These are phyloP conservation scores for Drosophila greeni DNA, from an alignment of 2,888 invertebrate genomes.

Conservation along the genomic window DNA sequence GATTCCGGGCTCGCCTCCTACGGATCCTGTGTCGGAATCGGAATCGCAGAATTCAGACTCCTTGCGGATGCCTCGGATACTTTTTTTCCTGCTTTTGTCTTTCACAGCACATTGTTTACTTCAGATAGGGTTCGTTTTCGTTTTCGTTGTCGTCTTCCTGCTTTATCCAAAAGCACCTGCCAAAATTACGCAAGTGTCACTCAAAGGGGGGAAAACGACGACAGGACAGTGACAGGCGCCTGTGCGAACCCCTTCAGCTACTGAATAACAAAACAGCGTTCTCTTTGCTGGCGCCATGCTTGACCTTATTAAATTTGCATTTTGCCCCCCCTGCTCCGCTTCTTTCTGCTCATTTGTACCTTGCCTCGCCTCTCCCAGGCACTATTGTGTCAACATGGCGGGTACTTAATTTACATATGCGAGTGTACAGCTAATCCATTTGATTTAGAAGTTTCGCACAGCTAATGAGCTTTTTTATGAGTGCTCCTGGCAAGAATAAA, in stretches of 20 bases:
- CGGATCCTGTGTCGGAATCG: slow-evolving; percentile 6
- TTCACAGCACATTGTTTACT: slow-evolving; percentile 49
- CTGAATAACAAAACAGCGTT: slow-evolving; percentile 32
- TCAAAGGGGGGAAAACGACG: slow-evolving; percentile 41
- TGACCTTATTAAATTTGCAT: slow-evolving; percentile 57
- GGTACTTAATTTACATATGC: slow-evolving; percentile 45
- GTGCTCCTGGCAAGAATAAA: slow-evolving; percentile 28
- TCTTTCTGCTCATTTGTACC: slow-evolving; percentile 1
- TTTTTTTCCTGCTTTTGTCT: slow-evolving; percentile 47
- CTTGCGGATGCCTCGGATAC: slow-evolving; percentile 8
- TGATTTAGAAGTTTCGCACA: slow-evolving; percentile 28
- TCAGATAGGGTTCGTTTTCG: slow-evolving; percentile 47
- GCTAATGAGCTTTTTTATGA: slow-evolving; percentile 54
- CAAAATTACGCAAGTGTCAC: slow-evolving; percentile 69
- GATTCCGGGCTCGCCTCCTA: slow-evolving; percentile 8
- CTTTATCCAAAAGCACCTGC: slow-evolving; percentile 54
- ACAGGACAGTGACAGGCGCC: slow-evolving; percentile 34
- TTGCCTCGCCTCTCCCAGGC: slow-evolving; percentile 15
- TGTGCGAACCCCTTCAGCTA: slow-evolving; percentile 59
- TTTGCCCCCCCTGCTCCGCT: slow-evolving; percentile 22
- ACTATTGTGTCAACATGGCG: slow-evolving; percentile 43
- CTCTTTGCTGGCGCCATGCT: slow-evolving; percentile 34
- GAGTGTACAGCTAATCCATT: slow-evolving; percentile 33
- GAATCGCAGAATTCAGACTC: slow-evolving; percentile 4
- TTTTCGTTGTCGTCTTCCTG: slow-evolving; percentile 18